phyloP scores from a whole-genome alignment of 2,797 vertebrate genomes.

The Helicolenus hilgendorfi region DNA sequence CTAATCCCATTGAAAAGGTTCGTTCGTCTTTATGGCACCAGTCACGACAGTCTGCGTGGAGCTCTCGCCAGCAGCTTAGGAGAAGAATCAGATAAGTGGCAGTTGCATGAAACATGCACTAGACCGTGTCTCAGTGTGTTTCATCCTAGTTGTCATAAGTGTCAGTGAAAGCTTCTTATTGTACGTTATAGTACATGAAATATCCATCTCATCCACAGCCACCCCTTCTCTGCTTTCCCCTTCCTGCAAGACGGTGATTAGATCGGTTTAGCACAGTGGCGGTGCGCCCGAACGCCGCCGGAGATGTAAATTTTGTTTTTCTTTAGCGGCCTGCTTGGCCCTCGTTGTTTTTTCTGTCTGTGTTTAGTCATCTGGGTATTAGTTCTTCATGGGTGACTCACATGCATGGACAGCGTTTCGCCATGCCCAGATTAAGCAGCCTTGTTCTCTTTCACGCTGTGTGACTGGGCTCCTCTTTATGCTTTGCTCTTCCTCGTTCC shows the following conservation, averaged over 20 bases:
- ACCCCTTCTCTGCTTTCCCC: constrained; percentile 36
- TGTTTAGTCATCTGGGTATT: constrained; percentile 69
- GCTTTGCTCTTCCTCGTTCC: constrained; percentile 61
- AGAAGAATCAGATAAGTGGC: constrained; percentile 66
- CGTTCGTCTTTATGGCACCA: constrained; percentile 42
- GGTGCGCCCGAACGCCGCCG: constrained; percentile 53
- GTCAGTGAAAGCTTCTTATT: constrained; percentile 61
- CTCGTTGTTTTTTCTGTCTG: constrained; percentile 53
- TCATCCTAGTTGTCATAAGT: constrained; percentile 38
- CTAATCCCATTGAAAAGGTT: constrained; percentile 67
- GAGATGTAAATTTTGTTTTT: constrained; percentile 71
- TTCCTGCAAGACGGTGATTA: constrained; percentile 60
- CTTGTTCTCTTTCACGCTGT: constrained; percentile 69
- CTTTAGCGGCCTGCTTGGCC: constrained; percentile 43
- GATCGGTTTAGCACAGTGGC: constrained; percentile 69
- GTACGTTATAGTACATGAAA: constrained; percentile 52
- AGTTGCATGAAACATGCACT: constrained; percentile 56
- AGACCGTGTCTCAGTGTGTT: constrained; percentile 35
- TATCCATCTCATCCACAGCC: constrained; percentile 40
- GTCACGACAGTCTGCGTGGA: constrained; percentile 29
- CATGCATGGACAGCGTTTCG: constrained; percentile 61
- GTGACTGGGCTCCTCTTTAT: constrained; percentile 67
- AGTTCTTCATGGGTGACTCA: constrained; percentile 67
- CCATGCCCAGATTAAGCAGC: constrained; percentile 67
- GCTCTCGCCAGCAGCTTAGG: constrained; percentile 42